Conservation (phyloP, 53 echinoderm and acorn worm species). For the Holothuria leucospilota region DNA sequence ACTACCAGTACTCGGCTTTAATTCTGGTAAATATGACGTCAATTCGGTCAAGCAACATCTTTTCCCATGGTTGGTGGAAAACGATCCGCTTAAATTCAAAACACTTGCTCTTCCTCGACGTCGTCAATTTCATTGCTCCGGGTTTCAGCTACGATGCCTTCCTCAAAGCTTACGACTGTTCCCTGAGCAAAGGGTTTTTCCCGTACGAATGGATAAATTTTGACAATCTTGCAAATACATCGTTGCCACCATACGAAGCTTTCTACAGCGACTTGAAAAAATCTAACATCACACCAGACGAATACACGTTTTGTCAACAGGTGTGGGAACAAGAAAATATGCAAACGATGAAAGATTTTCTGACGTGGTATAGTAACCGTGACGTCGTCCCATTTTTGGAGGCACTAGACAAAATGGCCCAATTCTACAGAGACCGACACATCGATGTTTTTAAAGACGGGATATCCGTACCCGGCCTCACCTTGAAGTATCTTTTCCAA, state of each 20-base stretch:
- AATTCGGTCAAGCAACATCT: not conserved
- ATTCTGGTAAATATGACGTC: slow-evolving; percentile 47
- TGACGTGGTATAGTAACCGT: slow-evolving; percentile 19
- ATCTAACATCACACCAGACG: slow-evolving; percentile 20
- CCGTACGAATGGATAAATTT: slow-evolving; percentile 63
- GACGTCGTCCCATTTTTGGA: not conserved
- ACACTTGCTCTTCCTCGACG: slow-evolving; percentile 44
- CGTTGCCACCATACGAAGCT: slow-evolving; percentile 24
- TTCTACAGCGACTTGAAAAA: slow-evolving; percentile 18
- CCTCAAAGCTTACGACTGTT: slow-evolving; percentile 56
- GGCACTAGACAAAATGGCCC: slow-evolving; percentile 51
- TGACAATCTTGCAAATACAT: slow-evolving; percentile 6
- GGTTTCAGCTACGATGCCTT: slow-evolving; percentile 55
- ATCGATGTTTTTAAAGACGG: not conserved
- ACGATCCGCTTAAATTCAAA: not conserved
- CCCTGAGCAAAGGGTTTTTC: slow-evolving; percentile 46
- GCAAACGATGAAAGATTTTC: slow-evolving; percentile 36
- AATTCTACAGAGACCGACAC: not conserved
- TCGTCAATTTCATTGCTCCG: too few species aligned
- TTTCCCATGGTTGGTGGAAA: slow-evolving; percentile 18
- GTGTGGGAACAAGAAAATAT: slow-evolving; percentile 2
- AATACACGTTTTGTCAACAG: slow-evolving; percentile 40
- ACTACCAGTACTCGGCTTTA: slow-evolving; percentile 43
- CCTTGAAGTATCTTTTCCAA: slow-evolving; percentile 43
- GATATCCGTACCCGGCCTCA: slow-evolving; percentile 12